These are phyloP conservation scores for Macrochelys suwanniensis DNA, from an alignment of 2,797 vertebrate species.

Conservation along the genomic window DNA sequence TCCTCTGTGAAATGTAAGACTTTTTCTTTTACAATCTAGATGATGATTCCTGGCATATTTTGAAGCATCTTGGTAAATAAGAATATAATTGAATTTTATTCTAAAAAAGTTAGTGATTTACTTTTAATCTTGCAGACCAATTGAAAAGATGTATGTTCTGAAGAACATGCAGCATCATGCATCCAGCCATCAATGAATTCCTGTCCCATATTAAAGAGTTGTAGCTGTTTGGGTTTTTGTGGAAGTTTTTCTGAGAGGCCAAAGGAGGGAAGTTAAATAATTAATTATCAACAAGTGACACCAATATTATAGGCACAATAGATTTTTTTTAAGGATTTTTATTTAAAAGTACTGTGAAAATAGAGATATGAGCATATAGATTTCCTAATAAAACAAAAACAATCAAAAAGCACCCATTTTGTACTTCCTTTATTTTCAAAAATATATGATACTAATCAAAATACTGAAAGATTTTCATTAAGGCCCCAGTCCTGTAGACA, in stretches of 20 bases:
- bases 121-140: neutral
- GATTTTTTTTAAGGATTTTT: neutral
- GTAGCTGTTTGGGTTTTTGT: neutral
- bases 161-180: neutral
- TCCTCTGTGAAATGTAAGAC: neutral
- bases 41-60: neutral
- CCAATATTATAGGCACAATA: neutral
- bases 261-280: neutral
- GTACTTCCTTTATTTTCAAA: neutral
- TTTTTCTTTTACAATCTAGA: conserved; percentile 11
- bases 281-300: neutral
- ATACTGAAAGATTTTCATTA: neutral
- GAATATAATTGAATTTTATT: neutral
- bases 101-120: neutral
- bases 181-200: neutral
- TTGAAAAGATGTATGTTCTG: neutral
- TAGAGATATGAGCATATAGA: neutral
- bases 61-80: neutral
- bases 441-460: neutral
- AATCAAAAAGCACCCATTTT: neutral
- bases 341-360: neutral
- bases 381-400: neutral
- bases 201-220: neutral
- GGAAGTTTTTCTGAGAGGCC: neutral
- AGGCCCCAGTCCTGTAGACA: neutral